Evolutionary conservation across 1,140 invertebrate species (phyloP), one percentile per base, ranked within the genome.

Genomic region (Phymorhynchus buccinoides): DNA sequence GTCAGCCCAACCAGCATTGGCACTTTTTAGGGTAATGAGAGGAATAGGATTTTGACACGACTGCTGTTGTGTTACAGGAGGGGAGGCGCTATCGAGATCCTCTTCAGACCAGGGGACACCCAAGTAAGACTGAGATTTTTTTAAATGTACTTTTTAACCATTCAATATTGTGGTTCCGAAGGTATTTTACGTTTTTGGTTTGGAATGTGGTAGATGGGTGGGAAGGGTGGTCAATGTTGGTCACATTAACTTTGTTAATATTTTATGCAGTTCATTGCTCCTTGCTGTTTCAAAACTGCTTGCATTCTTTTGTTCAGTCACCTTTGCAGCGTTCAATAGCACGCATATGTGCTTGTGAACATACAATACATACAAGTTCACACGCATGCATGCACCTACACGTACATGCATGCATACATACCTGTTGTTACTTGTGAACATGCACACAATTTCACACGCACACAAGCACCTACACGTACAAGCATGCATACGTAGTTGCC

Each of bases 51-150:
- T n/a, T n/a, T n/a, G n/a, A n/a, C n/a, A n/a, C n/a, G n/a, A n/a
- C n/a, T 82, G 32, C 27, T 52, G 44, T 30, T 73, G 84, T 85
- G 22, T 82, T 84, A 32, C 84, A 87, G 86, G 84, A 85, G 71
- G 78, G 27, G 3, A 79, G 77, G n/a, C 44, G 85, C 18, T 83
- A 83, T 32, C 56, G 85, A 79, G 85, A 86, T n/a, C 80, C 82
- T 22, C 66, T 56, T 42, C 80, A 83, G 9, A 77, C 80, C 14
- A 83, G 85, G 41, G 42, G 48, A 37, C 77, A 80, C 14, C 22
- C 77, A 80, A 80, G 84, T 85, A 85, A 62, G 83, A 56, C 37
- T 12, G 39, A 42, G 12, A 12, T 78, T 78, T 18, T 78, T 78
- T n/a, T n/a, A n/a, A n/a, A 42, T 44, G 16, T 84, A 32, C 62